Evolutionary conservation across 2,113 vertebrate genomes (phyloP).

Genomic region (Guaruba guarouba): DNA sequence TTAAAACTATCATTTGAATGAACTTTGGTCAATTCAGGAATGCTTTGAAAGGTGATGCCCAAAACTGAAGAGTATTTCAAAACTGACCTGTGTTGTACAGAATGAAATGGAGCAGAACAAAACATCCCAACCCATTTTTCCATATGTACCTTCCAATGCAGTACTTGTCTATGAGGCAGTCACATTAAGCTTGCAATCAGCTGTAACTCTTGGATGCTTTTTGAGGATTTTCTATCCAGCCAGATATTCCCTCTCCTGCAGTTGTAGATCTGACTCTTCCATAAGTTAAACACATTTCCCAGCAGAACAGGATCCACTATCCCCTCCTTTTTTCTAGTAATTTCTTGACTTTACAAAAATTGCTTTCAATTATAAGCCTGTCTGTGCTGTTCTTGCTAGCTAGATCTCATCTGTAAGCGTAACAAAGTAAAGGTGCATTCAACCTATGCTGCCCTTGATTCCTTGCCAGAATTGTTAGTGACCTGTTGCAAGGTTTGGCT

Average conservation of each 20-base stretch:
- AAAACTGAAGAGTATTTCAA: neutral
- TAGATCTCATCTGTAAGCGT: neutral
- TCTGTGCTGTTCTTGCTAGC: neutral
- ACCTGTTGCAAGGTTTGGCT: neutral
- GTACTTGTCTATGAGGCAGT: neutral
- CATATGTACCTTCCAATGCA: neutral
- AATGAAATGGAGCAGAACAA: neutral
- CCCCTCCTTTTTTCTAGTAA: neutral
- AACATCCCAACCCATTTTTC: neutral
- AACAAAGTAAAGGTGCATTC: neutral
- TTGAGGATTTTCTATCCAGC: neutral
- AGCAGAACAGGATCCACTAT: neutral
- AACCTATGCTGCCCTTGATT: neutral
- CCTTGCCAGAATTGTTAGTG: neutral
- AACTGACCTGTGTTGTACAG: neutral
- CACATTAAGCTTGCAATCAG: neutral
- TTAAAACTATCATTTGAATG: neutral
- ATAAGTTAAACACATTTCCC: rapidly evolving
- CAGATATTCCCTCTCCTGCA: neutral
- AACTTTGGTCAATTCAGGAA: neutral
- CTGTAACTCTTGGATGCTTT: neutral
- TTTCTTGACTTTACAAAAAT: neutral
- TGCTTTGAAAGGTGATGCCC: neutral
- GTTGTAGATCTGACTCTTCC: neutral
- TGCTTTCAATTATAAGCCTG: neutral